phyloP scores from a whole-genome alignment of 2,797 vertebrate genomes.

The Diplodus puntazzo region DNA sequence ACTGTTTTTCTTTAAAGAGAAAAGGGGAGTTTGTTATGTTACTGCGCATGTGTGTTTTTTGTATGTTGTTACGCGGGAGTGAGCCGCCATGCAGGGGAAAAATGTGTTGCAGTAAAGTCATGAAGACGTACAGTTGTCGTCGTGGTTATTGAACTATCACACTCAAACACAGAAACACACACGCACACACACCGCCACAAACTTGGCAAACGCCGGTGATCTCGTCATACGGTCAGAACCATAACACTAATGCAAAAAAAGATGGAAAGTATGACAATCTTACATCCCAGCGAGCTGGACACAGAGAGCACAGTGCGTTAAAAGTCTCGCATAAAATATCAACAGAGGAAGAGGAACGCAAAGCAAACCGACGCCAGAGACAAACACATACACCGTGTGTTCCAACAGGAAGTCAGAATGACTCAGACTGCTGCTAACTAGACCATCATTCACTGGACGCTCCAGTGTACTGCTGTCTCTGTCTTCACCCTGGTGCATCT shows the following conservation, averaged over 20 bases:
- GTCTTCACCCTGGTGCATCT: conserved; percentile 31
- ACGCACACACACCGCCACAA: conserved; percentile 53
- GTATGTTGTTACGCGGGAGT: too few relatives aligned
- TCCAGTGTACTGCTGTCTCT: conserved; percentile 16
- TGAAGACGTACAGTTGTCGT: too few relatives aligned
- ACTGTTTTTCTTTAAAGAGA: too few relatives aligned
- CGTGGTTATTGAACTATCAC: too few relatives aligned
- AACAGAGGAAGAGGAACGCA: conserved; percentile 20
- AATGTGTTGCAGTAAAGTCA: too few relatives aligned
- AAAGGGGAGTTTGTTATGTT: too few relatives aligned
- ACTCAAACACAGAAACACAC: conserved; percentile 17
- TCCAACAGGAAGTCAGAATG: conserved; percentile 38
- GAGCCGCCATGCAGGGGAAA: too few relatives aligned
- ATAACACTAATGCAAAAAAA: conserved; percentile 64
- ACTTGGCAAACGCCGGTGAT: conserved; percentile 49
- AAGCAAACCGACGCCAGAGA: conserved; percentile 32
- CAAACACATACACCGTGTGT: conserved; percentile 23
- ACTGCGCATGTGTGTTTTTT: too few relatives aligned
- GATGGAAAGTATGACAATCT: conserved; percentile 74
- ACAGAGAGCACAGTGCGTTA: conserved; percentile 35
- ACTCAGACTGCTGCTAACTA: conserved; percentile 47
- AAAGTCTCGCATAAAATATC: conserved; percentile 49
- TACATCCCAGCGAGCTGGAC: conserved; percentile 24
- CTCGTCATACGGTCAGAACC: conserved; percentile 65
- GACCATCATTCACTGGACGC: conserved; percentile 49